Percentiles rank a stretch among this genome's conserved stretches.
phyloP scores from a whole-genome alignment of 2,888 invertebrate genomes.

The Cephonodes hylas region DNA sequence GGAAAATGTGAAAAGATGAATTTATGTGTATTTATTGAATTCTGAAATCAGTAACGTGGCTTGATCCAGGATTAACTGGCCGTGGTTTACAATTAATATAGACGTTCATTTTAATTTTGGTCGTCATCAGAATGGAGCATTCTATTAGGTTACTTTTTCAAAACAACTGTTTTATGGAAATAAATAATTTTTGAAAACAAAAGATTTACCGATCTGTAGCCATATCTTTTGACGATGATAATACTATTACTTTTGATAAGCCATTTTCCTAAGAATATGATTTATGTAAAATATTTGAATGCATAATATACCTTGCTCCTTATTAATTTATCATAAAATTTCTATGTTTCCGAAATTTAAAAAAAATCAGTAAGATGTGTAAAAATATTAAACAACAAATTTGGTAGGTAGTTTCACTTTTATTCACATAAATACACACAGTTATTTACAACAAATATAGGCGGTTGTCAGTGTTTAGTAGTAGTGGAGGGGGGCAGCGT shows the following conservation, averaged over 20 bases:
- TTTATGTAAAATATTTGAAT: too few species aligned
- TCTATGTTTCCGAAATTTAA: too few species aligned
- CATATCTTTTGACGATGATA: too few species aligned
- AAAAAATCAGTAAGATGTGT: too few species aligned
- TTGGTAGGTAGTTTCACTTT: slow-evolving; percentile 44
- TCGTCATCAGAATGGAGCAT: not conserved
- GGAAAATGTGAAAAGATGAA: not conserved
- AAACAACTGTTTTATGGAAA: too few species aligned
- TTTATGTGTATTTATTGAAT: not conserved
- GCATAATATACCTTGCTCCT: too few species aligned
- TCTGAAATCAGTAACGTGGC: not conserved
- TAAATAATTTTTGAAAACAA: too few species aligned
- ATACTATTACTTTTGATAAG: too few species aligned
- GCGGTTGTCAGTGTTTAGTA: slow-evolving; percentile 31
- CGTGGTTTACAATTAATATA: not conserved
- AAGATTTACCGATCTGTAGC: too few species aligned
- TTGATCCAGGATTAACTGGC: not conserved
- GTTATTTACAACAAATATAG: slow-evolving; percentile 39
- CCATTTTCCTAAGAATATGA: too few species aligned
- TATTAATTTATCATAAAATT: too few species aligned
- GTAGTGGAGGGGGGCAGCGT: slow-evolving; percentile 25
- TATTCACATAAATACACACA: slow-evolving; percentile 32
- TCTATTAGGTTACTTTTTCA: too few species aligned
- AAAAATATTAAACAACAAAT: slow-evolving; percentile 17
- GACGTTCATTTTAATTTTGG: not conserved